Conservation (phyloP, 2,888 invertebrate genomes). For the Latrodectus hesperus region DNA sequence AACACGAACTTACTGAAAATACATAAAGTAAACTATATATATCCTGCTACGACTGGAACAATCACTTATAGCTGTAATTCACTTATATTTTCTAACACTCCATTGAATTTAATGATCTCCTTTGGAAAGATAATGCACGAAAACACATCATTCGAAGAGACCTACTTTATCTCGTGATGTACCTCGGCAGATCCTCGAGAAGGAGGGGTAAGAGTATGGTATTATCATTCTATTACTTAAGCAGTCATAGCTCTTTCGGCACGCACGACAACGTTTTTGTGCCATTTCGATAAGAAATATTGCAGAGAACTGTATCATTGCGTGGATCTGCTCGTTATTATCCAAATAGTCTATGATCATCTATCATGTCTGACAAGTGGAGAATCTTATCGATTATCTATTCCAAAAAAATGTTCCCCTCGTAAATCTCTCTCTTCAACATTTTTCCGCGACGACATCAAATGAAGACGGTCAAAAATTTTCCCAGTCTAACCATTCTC, state of each 20-base stretch:
- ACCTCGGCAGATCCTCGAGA: not conserved
- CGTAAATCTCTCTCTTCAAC: constrained; percentile 29
- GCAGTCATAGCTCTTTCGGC: constrained; percentile 16
- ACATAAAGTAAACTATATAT: too few species aligned
- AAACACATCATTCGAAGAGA: not conserved
- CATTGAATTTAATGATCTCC: not conserved
- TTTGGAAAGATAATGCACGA: constrained; percentile 1
- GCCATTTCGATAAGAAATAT: constrained; percentile 3
- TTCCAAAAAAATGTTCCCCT: constrained; percentile 42
- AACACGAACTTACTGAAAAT: too few species aligned
- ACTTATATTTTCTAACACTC: not conserved
- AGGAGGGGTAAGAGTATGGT: not conserved
- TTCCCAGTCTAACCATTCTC: not conserved
- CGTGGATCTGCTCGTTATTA: constrained; percentile 43
- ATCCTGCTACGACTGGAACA: not conserved
- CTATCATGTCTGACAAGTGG: constrained; percentile 36
- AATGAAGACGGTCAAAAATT: not conserved
- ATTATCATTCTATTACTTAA: constrained; percentile 37
- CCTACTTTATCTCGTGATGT: not conserved
- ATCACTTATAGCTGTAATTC: not conserved
- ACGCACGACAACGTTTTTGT: constrained; percentile 16
- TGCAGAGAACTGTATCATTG: not conserved
- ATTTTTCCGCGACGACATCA: constrained; percentile 4
- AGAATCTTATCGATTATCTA: constrained; percentile 52
- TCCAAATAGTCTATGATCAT: constrained; percentile 41